Conservation (phyloP, 1,140 invertebrate genomes). For the Cydia pomonella region DNA sequence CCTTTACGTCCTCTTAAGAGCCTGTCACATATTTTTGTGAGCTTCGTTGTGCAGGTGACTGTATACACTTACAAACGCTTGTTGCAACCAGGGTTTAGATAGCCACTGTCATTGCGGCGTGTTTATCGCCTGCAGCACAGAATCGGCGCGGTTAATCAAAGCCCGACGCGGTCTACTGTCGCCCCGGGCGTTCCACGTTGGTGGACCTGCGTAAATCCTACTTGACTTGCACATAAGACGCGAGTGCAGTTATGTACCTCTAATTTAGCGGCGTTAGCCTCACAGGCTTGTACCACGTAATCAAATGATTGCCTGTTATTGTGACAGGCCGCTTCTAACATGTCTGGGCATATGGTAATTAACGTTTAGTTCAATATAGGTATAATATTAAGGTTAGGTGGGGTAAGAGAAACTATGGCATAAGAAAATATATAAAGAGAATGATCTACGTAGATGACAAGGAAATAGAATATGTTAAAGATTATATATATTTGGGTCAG, state of each 20-base stretch:
- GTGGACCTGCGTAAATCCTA: constrained; percentile 40
- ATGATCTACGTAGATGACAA: too few species aligned
- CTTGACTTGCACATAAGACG: constrained; percentile 28
- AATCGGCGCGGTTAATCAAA: constrained; percentile 29
- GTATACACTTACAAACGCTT: too few species aligned
- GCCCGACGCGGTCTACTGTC: background rate
- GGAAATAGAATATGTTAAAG: too few species aligned
- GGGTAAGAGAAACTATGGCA: too few species aligned
- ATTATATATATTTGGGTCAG: too few species aligned
- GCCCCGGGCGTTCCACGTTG: constrained; percentile 33
- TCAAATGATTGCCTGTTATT: constrained; percentile 30
- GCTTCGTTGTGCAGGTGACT: too few species aligned
- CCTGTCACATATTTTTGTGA: too few species aligned
- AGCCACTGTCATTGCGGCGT: constrained; percentile 3
- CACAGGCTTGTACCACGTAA: background rate
- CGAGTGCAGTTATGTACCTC: constrained; percentile 4
- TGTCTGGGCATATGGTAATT: background rate
- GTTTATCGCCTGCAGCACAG: background rate
- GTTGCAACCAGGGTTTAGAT: background rate
- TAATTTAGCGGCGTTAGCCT: background rate
- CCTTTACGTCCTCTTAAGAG: too few species aligned
- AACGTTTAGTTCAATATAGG: background rate
- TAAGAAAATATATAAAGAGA: too few species aligned
- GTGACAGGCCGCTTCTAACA: background rate
- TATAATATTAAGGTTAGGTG: too few species aligned